Base-by-base conservation (phyloP, 2,888 invertebrate species). In the Caradrina clavipalpis region DNA sequence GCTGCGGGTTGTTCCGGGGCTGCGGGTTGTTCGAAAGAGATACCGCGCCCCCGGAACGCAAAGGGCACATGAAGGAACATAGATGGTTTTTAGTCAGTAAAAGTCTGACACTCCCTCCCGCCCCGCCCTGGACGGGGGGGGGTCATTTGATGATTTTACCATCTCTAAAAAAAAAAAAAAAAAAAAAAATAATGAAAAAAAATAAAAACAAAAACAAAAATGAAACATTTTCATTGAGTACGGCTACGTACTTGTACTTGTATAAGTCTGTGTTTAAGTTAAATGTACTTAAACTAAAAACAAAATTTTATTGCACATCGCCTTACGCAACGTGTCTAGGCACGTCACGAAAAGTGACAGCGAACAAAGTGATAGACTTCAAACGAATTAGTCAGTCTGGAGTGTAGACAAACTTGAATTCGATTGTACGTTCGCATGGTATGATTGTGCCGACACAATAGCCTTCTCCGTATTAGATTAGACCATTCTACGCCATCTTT, bases 371-470 rank as follows among this genome's bases (percentile, higher is more conserved):
- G 58, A 55, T 62, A 49, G 57, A 78, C 61, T 60, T 59, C 35
- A 60, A 73, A 73, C 17, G 55, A 77, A 81, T 77, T 71, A 69
- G 64, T 49, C 39, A 54, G 67, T 64, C 50, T 64, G 39, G 53
- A 65, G 63, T 68, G 55, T 60, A 63, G 55, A 63, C 59, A 73
- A 62, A 69, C 64, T 68, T 64, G 54, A 67, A 56, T 64, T 50
- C 66, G 73, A 70, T 73, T 73, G 54, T 50, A 42, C 53, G 42
- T 64, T 58, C 51, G 56, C 66, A 60, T 55, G 58, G 26, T 59
- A 55, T 35, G 60, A 60, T 55, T 50, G 45, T n/a, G 17, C 49
- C 51, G 69, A 42, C 45, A 62, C 65, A 64, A 76, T 76, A 63
- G 65, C 50, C 39, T 69, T 63, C 49, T 15, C 54, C 35, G 60